phyloP scores from a whole-genome alignment of 2,888 invertebrate species.

The Volucella zonaria region DNA sequence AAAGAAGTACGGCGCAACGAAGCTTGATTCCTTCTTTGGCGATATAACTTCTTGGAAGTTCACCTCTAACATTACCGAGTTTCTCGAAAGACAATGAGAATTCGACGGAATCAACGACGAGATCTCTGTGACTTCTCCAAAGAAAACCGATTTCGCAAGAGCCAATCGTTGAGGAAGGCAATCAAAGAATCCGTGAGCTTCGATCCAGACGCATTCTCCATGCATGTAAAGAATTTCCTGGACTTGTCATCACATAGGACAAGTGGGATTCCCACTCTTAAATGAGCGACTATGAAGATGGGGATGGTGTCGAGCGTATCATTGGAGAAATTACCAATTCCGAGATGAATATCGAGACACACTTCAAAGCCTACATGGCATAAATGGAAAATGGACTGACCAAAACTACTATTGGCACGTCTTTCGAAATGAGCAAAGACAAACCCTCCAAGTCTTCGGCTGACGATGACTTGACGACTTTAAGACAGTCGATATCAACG shows the following conservation, averaged over 20 bases:
- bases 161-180: slow-evolving; percentile 80
- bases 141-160: no score
- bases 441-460: slow-evolving; percentile 74
- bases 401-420: slow-evolving; percentile 87
- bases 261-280: slow-evolving; percentile 88
- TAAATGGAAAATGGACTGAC: slow-evolving; percentile 90
- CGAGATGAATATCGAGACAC: slow-evolving; percentile 79
- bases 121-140: no score
- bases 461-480: slow-evolving; percentile 86
- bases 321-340: slow-evolving; percentile 82
- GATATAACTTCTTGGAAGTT: slow-evolving; percentile 84
- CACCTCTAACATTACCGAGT: slow-evolving; percentile 84
- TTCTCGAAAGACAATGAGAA: slow-evolving; percentile 89
- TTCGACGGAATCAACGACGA: no score
- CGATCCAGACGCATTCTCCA: slow-evolving; percentile 87
- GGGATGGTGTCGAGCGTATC: slow-evolving; percentile 83
- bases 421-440: slow-evolving; percentile 83
- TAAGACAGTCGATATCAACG: slow-evolving; percentile 89
- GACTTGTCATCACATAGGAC: slow-evolving; percentile 90
- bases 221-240: slow-evolving; percentile 92
- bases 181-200: slow-evolving; percentile 77
- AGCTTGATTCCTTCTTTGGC: slow-evolving; percentile 84
- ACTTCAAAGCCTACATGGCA: slow-evolving; percentile 89
- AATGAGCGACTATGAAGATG: slow-evolving; percentile 90
- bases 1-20: slow-evolving; percentile 87